Evolutionary conservation across 2,797 vertebrate species (phyloP).

Genomic region (Chromobotia macracanthus): DNA sequence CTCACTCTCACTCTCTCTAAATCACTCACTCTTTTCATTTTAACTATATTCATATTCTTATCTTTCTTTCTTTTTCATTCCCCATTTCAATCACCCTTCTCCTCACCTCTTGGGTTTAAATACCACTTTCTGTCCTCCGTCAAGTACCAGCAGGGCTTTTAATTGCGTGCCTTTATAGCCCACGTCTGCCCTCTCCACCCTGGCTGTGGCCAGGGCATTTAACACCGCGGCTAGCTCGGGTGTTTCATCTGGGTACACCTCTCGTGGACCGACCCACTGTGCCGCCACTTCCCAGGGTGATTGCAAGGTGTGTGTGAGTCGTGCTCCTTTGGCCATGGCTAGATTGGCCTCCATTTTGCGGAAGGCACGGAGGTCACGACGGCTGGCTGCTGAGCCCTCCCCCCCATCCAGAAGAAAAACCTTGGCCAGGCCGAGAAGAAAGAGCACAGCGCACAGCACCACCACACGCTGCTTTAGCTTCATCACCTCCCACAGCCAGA

Average conservation of each 20-base stretch:
- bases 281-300: slow-evolving; percentile 98
- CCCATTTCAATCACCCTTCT: neutral
- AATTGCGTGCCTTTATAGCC: slow-evolving; percentile 97
- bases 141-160: slow-evolving; percentile 92
- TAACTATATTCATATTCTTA: slow-evolving; percentile 13
- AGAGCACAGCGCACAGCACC: slow-evolving; percentile 90
- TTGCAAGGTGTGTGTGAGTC: slow-evolving; percentile 91
- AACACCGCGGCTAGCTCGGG: slow-evolving; percentile 94
- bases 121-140: slow-evolving; percentile 97
- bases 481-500: slow-evolving; percentile 77
- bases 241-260: slow-evolving; percentile 96
- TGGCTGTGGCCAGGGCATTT: slow-evolving; percentile 86
- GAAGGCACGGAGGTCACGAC: slow-evolving; percentile 91
- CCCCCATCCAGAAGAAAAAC: slow-evolving; percentile 96
- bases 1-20: slow-evolving; percentile 9
- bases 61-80: slow-evolving; percentile 26
- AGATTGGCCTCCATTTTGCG: slow-evolving; percentile 91
- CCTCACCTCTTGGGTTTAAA: slow-evolving; percentile 96
- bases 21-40: slow-evolving; percentile 11
- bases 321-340: slow-evolving; percentile 83
- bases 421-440: slow-evolving; percentile 97
- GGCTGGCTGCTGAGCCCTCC: slow-evolving; percentile 89
- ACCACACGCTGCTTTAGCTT: slow-evolving; percentile 98
- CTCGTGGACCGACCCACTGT: slow-evolving; percentile 96
- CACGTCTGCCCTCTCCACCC: slow-evolving; percentile 90